Evolutionary conservation across 1,140 invertebrate species (phyloP).

Genomic region (Galleria mellonella): DNA sequence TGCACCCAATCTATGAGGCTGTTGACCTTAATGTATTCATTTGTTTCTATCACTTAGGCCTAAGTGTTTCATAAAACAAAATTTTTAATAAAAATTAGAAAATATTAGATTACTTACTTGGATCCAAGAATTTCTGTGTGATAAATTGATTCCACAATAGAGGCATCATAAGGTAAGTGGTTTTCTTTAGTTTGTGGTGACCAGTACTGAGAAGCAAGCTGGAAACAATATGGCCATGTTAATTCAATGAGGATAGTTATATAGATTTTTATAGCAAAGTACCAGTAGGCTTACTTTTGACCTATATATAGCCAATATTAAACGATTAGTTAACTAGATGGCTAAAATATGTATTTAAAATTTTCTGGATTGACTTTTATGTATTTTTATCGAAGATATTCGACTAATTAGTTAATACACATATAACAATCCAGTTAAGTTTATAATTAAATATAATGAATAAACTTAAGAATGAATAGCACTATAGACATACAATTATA

Average conservation of each 20-base stretch:
- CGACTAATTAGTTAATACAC: too few relatives aligned
- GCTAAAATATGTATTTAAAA: too few relatives aligned
- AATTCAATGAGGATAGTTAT: constrained; percentile 59
- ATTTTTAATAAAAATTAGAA: constrained; percentile 17
- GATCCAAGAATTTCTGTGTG: constrained; percentile 84
- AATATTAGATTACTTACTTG: constrained; percentile 70
- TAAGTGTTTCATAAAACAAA: constrained; percentile 13
- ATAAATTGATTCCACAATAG: constrained; percentile 89
- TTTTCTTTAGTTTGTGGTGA: constrained; percentile 83
- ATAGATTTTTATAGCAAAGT: constrained; percentile 50
- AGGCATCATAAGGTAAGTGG: constrained; percentile 81
- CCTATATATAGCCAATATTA: constrained; percentile 9
- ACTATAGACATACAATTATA: too few relatives aligned
- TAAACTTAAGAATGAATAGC: too few relatives aligned
- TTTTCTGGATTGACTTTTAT: too few relatives aligned
- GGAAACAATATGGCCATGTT: constrained; percentile 59
- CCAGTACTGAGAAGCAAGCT: constrained; percentile 94
- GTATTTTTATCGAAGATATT: too few relatives aligned
- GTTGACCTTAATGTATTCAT: constrained; percentile 45
- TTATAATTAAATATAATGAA: too few relatives aligned
- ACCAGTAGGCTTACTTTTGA: constrained; percentile 46
- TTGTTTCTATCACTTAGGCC: constrained; percentile 58
- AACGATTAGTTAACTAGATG: constrained; percentile 6
- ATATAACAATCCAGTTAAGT: too few relatives aligned
- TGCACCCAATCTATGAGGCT: constrained; percentile 51